Base-by-base conservation (phyloP, 2,888 invertebrate genomes). In the Mythimna loreyi region DNA sequence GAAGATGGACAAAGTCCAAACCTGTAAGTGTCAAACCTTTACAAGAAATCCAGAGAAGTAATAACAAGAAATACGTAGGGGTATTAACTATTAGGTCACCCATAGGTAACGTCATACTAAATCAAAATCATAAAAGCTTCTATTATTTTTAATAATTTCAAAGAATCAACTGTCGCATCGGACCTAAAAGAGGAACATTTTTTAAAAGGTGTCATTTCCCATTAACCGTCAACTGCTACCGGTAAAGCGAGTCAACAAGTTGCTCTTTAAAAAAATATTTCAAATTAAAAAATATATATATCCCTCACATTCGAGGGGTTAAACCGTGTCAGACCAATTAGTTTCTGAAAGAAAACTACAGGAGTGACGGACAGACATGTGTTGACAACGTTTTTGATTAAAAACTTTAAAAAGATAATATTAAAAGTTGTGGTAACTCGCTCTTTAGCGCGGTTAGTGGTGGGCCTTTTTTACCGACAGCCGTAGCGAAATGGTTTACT, bases 311-410 rank as follows among this genome's bases (percentile, higher is more conserved):
- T 86, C 80, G 89, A 87, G 90, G 92, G 92, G 90, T 91, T 89
- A 87, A 71, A 83, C 87, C 86, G 87, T 91, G 95, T 94, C 94
- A 94, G 89, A 94, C 92, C 95, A 95, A 95, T 95, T 95, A 95
- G 95, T 94, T 89, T 81, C 89, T 92, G 92, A 94, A 94, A 93
- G 93, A 93, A 90, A 91, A 87, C 88, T 88, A 87, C 87, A 88
- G 87, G 85, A 89, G 88, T 87, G 92, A 89, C 90, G 92, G 93
- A 90, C 90, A 91, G 94, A 93, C 93, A 90, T 88, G 89, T 88
- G 90, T 86, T 92, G 92, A 92, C 92, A 87, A 84, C 82, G 78
- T 88, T 90, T 90, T 88, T 90, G 88, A 90, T 90, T 89, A 88
- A 90, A 89, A 84, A 85, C 73, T 81, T 86, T 86, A 81, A 87